Conservation (phyloP, 2,113 vertebrate genomes). For the Herpetotheres cachinnans region DNA sequence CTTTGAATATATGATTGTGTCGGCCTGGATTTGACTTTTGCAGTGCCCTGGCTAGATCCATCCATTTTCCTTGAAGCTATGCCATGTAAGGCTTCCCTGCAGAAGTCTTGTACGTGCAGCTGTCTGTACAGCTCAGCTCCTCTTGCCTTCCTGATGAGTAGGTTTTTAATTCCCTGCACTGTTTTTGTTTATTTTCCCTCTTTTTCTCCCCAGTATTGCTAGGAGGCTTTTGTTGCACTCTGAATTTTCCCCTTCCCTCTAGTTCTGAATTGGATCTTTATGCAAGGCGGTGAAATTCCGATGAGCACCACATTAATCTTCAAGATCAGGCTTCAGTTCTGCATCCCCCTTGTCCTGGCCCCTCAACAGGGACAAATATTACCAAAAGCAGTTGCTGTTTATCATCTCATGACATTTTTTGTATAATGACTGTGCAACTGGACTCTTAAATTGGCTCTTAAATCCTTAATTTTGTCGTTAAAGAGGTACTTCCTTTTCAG, state of each 20-base stretch:
- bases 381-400: background rate
- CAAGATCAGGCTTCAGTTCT: background rate
- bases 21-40: background rate
- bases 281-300: background rate
- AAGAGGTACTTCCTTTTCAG: constrained; percentile 30
- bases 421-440: background rate
- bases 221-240: background rate
- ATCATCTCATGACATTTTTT: background rate
- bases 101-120: background rate
- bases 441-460: background rate
- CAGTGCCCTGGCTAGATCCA: background rate
- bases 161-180: background rate
- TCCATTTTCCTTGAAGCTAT: background rate
- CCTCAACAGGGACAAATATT: background rate
- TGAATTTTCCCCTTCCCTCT: background rate
- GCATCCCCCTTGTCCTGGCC: background rate
- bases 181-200: background rate
- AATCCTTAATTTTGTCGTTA: constrained; percentile 44
- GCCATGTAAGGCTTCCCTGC: background rate
- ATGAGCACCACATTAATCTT: background rate
- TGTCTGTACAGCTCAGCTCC: background rate
- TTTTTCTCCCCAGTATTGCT: background rate
- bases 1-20: background rate
- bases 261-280: background rate
- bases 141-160: background rate